Percentiles rank a stretch among this genome's conserved stretches.
Evolutionary conservation across 2,113 vertebrate species (phyloP).

Genomic region (Labeo rohita): DNA sequence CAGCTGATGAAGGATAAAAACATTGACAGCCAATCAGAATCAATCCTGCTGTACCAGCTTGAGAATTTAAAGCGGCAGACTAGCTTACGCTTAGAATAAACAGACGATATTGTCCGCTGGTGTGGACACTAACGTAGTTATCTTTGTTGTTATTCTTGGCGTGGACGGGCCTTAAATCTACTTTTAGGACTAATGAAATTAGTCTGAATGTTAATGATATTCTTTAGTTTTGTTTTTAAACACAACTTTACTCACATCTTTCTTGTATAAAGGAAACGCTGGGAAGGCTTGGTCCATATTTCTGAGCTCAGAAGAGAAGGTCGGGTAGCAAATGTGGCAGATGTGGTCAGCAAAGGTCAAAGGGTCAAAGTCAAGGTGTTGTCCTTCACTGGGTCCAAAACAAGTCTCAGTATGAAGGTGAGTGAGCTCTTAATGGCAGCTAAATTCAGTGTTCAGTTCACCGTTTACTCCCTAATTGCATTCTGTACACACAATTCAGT

Average conservation of each 20-base stretch:
- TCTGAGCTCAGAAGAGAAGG: slow-evolving; percentile 95
- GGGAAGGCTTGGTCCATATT: slow-evolving; percentile 98
- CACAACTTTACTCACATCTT: not conserved
- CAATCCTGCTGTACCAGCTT: no score
- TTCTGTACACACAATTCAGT: no score
- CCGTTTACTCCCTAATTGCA: no score
- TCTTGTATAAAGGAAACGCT: slow-evolving; percentile 84
- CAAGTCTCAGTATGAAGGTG: slow-evolving; percentile 99
- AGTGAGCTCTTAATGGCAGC: not conserved
- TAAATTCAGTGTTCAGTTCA: no score
- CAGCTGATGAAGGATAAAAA: no score
- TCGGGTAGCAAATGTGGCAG: slow-evolving; percentile 94
- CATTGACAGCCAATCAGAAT: no score
- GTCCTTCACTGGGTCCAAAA: slow-evolving; percentile 98
- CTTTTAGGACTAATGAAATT: not conserved
- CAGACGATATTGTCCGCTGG: no score
- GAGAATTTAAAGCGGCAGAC: no score
- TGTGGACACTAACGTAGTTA: no score
- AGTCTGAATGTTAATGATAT: not conserved
- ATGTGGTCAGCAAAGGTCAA: slow-evolving; percentile 98
- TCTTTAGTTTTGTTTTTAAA: no score
- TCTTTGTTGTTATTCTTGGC: no score
- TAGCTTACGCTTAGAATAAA: no score
- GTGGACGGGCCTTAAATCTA: not conserved
- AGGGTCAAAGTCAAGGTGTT: slow-evolving; percentile 96